phyloP scores from a whole-genome alignment of 2,797 vertebrate genomes.

The Etheostoma perlongum region DNA sequence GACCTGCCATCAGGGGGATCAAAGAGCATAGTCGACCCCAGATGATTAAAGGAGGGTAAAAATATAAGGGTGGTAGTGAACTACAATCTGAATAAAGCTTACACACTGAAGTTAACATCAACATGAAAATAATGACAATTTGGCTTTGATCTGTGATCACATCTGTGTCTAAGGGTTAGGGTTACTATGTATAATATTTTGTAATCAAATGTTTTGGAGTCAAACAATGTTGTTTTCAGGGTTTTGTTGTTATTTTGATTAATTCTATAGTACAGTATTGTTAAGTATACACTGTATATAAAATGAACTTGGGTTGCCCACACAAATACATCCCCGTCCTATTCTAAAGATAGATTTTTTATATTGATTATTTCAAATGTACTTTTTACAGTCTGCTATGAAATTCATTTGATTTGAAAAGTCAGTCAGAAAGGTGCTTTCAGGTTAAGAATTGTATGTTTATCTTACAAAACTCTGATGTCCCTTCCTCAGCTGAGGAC shows the following conservation, averaged over 20 bases:
- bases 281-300: too few relatives aligned
- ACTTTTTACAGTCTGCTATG: background rate
- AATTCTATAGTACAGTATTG: background rate
- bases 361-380: background rate
- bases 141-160: background rate
- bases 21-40: too few relatives aligned
- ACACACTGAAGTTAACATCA: background rate
- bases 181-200: background rate
- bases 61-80: too few relatives aligned
- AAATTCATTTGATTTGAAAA: background rate
- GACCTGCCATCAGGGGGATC: too few relatives aligned
- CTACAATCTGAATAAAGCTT: background rate
- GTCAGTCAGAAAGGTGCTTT: background rate
- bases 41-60: too few relatives aligned
- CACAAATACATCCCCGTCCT: too few relatives aligned
- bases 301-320: too few relatives aligned
- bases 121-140: background rate
- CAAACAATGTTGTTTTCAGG: background rate
- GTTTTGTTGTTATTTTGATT: background rate
- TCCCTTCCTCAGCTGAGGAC: constrained; percentile 88
- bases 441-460: background rate
- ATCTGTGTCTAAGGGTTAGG: too few relatives aligned
- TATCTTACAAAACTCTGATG: background rate
- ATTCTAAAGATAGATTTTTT: background rate
- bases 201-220: background rate